A percentile compares a stretch with the other conserved stretches of the same genome.
phyloP scores from a whole-genome alignment of 1,140 invertebrate species.

The Tetraneura akinire region DNA sequence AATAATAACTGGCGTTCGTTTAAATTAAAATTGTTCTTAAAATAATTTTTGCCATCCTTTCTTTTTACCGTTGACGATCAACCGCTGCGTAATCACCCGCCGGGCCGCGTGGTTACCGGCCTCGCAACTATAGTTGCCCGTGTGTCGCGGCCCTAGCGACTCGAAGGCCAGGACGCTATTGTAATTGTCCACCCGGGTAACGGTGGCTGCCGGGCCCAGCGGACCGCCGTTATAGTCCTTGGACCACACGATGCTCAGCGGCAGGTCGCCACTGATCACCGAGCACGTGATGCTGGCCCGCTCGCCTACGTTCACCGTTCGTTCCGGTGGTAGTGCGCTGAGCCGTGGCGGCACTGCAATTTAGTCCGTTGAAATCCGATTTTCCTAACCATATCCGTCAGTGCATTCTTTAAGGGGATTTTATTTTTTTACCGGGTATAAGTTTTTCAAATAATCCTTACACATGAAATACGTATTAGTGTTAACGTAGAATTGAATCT shows the following conservation, averaged over 20 bases:
- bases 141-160: slow-evolving; percentile 74
- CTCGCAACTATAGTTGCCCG: slow-evolving; percentile 76
- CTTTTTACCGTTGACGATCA: slow-evolving; percentile 77
- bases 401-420: too few relatives aligned
- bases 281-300: slow-evolving; percentile 75
- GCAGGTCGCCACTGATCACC: slow-evolving; percentile 76
- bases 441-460: too few relatives aligned
- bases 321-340: slow-evolving; percentile 73
- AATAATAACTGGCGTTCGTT: background rate
- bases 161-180: slow-evolving; percentile 79
- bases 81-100: slow-evolving; percentile 71
- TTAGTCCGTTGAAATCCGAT: background rate
- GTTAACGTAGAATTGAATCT: too few relatives aligned
- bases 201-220: slow-evolving; percentile 66
- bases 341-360: slow-evolving; percentile 78
- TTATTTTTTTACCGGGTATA: too few relatives aligned
- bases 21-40: too few relatives aligned
- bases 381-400: too few relatives aligned
- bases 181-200: slow-evolving; percentile 74
- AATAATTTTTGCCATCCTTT: too few relatives aligned
- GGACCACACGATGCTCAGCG: slow-evolving; percentile 74
- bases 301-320: slow-evolving; percentile 74
- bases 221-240: slow-evolving; percentile 67
- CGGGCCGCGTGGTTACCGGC: slow-evolving; percentile 73
- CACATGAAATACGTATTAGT: too few relatives aligned